phyloP scores from a whole-genome alignment of 1,140 invertebrate genomes.

The Neotoxoptera formosana region DNA sequence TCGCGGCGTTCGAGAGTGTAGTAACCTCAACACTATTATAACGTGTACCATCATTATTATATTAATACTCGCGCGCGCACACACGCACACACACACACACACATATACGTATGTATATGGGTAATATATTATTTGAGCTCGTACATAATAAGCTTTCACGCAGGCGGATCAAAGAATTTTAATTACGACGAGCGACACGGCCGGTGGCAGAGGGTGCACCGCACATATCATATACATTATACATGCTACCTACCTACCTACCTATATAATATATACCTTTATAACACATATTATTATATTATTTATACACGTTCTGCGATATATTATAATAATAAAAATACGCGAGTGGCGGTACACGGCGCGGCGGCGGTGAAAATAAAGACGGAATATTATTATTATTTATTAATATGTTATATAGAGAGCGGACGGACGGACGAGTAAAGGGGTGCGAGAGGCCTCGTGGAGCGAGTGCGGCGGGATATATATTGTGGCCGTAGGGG shows the following conservation, averaged over 20 bases:
- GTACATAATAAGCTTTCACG: constrained; percentile 7
- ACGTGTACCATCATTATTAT: background rate
- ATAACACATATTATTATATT: too few species aligned
- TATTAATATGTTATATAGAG: background rate
- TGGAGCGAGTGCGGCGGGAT: background rate
- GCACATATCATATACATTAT: background rate
- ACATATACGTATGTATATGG: background rate
- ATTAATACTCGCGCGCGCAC: background rate
- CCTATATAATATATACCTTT: too few species aligned
- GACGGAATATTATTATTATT: background rate
- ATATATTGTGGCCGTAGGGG: background rate
- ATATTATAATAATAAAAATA: background rate
- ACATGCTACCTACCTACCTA: too few species aligned
- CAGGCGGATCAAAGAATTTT: constrained; percentile 39
- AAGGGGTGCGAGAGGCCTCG: background rate
- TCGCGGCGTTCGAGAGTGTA: background rate
- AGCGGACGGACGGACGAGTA: background rate
- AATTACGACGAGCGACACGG: constrained; percentile 30
- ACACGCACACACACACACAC: background rate
- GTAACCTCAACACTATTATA: background rate
- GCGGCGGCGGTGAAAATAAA: background rate
- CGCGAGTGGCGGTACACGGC: background rate
- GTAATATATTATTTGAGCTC: background rate
- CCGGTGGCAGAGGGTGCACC: constrained; percentile 4
- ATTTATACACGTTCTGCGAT: background rate